Evolutionary conservation across 1,140 invertebrate species (phyloP).

Genomic region (Halesus radiatus): DNA sequence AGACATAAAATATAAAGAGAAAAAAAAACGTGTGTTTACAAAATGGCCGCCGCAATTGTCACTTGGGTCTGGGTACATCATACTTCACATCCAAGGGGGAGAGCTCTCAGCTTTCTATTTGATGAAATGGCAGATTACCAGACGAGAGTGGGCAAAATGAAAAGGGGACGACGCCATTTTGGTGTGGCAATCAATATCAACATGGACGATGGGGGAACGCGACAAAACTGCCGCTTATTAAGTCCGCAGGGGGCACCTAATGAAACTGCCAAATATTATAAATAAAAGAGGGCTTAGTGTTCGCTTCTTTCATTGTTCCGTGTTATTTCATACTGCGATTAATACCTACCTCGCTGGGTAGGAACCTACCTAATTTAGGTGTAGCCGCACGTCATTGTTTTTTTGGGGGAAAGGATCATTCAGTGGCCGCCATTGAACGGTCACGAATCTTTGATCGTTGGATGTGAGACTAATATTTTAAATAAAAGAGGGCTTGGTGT

Average conservation of each 20-base stretch:
- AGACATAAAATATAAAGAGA: too few species aligned
- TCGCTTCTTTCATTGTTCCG: background rate
- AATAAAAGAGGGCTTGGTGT: background rate
- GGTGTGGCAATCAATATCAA: background rate
- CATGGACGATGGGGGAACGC: background rate
- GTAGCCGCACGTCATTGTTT: too few species aligned
- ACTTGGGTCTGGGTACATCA: background rate
- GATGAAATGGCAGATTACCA: background rate
- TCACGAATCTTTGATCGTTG: too few species aligned
- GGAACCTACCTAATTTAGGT: too few species aligned
- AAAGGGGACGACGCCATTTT: background rate
- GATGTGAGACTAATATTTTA: too few species aligned
- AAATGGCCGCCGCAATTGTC: slow-evolving; percentile 5
- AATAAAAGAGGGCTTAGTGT: background rate
- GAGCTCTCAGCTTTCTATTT: background rate
- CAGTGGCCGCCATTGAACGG: too few species aligned
- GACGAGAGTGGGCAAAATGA: too few species aligned
- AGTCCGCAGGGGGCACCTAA: slow-evolving; percentile 1
- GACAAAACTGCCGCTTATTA: background rate
- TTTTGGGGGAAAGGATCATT: too few species aligned
- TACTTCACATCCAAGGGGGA: too few species aligned
- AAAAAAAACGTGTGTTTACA: background rate
- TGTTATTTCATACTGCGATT: background rate
- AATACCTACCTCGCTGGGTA: background rate
- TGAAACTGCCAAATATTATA: background rate